Evolutionary conservation across 2,888 invertebrate species (phyloP).

Genomic region (Drosophila sordidula): DNA sequence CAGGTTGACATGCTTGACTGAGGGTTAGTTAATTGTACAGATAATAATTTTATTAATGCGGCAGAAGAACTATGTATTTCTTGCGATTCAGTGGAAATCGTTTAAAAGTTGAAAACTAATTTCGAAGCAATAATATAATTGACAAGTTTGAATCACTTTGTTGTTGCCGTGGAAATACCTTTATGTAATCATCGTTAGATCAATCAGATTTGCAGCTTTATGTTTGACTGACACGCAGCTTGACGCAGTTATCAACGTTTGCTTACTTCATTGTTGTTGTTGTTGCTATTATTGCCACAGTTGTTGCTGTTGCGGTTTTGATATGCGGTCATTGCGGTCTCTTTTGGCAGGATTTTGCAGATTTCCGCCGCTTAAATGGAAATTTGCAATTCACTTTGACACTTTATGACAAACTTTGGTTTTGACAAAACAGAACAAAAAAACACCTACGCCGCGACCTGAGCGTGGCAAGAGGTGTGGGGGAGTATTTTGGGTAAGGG

Average conservation of each 20-base stretch:
- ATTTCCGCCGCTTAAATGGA: constrained; percentile 74
- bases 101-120: not conserved
- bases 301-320: constrained; percentile 50
- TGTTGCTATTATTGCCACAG: constrained; percentile 23
- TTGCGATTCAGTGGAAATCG: not conserved
- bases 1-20: not conserved
- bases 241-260: constrained; percentile 37
- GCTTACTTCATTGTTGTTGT: constrained; percentile 7
- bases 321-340: constrained; percentile 68
- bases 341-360: constrained; percentile 54
- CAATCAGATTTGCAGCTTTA: constrained; percentile 49
- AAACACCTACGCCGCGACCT: not conserved
- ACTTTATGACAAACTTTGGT: constrained; percentile 80
- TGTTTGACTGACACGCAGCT: constrained; percentile 43
- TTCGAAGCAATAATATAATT: constrained; percentile 12
- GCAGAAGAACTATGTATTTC: too few species aligned
- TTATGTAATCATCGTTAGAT: constrained; percentile 17
- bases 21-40: not conserved
- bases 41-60: not conserved
- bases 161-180: not conserved
- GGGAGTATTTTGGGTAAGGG: not conserved
- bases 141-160: constrained; percentile 1
- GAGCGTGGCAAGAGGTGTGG: not conserved
- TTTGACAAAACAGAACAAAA: constrained; percentile 34
- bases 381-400: constrained; percentile 80